Percentiles rank a stretch among this genome's conserved stretches.
These are phyloP conservation scores for Morphnarchus princeps DNA, from an alignment of 2,113 vertebrate species.

Conservation along the genomic window DNA sequence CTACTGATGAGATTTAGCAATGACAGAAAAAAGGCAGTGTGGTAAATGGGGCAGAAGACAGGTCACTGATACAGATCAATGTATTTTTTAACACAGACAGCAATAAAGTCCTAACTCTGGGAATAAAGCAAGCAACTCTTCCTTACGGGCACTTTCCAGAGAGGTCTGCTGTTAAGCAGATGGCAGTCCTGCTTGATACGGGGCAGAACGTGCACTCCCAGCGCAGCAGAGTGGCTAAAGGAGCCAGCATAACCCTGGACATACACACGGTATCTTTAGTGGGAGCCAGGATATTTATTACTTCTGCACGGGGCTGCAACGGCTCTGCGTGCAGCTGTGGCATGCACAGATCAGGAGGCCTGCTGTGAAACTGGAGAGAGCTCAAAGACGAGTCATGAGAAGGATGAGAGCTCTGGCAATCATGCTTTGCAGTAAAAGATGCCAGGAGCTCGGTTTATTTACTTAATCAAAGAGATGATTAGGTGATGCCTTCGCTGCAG, in stretches of 20 bases:
- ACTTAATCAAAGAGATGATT: not conserved
- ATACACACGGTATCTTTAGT: rapidly evolving
- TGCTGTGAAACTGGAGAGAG: not conserved
- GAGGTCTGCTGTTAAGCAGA: not conserved
- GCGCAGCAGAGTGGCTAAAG: rapidly evolving
- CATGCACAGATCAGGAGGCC: not conserved
- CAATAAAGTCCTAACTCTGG: not conserved
- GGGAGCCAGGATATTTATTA: not conserved
- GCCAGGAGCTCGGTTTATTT: not conserved
- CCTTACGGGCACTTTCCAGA: not conserved
- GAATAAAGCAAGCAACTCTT: not conserved
- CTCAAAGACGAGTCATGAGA: not conserved
- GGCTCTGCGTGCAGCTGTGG: not conserved
- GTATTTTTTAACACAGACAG: not conserved
- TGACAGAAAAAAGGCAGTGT: not conserved
- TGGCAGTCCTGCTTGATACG: not conserved
- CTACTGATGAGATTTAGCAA: not conserved
- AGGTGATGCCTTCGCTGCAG: not conserved
- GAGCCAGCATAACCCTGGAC: not conserved
- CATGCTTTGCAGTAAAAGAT: not conserved
- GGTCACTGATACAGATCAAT: not conserved
- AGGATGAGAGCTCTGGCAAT: not conserved
- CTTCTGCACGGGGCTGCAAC: not conserved
- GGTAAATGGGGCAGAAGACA: not conserved
- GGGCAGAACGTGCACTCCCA: not conserved